Evolutionary conservation across 2,888 invertebrate genomes (phyloP).

Genomic region (Philonicus albiceps): DNA sequence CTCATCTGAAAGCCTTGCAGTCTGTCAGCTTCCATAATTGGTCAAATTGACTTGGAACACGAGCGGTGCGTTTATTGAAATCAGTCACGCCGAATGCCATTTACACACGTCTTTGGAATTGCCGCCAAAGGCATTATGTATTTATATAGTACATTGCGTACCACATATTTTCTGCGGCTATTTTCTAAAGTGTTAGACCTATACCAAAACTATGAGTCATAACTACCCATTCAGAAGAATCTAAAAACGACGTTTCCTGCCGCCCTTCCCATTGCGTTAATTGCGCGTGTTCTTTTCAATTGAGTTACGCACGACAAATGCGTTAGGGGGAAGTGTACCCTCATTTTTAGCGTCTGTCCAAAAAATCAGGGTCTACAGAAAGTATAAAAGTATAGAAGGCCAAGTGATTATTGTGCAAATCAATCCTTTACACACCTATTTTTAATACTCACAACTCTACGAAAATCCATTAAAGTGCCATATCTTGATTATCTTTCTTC

Average conservation of each 20-base stretch:
- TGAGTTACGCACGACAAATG: not conserved
- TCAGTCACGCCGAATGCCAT: slow-evolving; percentile 35
- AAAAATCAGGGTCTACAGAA: not conserved
- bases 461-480: not conserved
- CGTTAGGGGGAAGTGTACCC: slow-evolving; percentile 7
- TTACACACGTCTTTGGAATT: not conserved
- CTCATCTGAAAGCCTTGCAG: not conserved
- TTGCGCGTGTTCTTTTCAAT: slow-evolving; percentile 37
- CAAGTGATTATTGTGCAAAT: not conserved
- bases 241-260: slow-evolving; percentile 37
- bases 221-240: slow-evolving; percentile 19
- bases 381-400: not conserved
- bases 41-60: slow-evolving; percentile 35
- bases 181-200: not conserved
- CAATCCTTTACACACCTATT: not conserved
- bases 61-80: slow-evolving; percentile 33
- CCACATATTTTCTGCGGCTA: not conserved
- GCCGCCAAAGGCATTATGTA: not conserved
- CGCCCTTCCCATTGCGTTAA: slow-evolving; percentile 23
- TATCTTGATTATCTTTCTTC: not conserved
- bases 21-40: slow-evolving; percentile 31
- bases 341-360: slow-evolving; percentile 1
- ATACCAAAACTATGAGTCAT: slow-evolving; percentile 26
- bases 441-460: not conserved
- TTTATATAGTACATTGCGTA: not conserved